Conservation (phyloP, 64 coral and sea anemone species). For the Actinia equina region DNA sequence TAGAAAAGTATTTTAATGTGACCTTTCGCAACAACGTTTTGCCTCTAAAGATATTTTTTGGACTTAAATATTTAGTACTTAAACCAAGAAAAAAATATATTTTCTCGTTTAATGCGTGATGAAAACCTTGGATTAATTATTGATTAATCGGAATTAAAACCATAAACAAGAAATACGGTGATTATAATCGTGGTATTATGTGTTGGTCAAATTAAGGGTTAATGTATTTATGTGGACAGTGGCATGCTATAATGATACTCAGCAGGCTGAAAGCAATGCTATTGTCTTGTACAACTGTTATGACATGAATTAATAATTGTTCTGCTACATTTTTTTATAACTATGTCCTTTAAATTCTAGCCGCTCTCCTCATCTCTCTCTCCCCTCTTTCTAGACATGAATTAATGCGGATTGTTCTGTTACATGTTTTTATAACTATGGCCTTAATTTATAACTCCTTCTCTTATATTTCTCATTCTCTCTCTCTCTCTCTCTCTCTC, state of each 20-base stretch:
- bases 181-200: neutral
- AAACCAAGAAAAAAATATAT: neutral
- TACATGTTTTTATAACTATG: neutral
- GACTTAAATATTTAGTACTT: neutral
- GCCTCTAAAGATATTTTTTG: neutral
- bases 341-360: neutral
- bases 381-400: too few species aligned
- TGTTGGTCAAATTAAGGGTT: neutral
- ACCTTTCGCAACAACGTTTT: neutral
- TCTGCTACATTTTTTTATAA: neutral
- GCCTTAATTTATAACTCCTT: neutral
- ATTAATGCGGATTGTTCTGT: too few species aligned
- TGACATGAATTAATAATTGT: neutral
- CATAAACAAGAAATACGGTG: neutral
- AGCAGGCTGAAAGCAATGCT: neutral
- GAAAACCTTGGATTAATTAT: neutral
- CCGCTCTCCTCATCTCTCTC: too few species aligned
- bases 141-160: neutral
- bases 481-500: neutral
- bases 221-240: neutral
- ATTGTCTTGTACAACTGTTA: neutral
- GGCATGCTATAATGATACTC: neutral
- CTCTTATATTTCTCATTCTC: too few species aligned
- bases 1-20: neutral
- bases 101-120: neutral